A percentile compares a stretch with the other conserved stretches of the same genome.
These are phyloP conservation scores for Eupithecia dodoneata DNA, from an alignment of 2,888 invertebrate genomes.

Conservation along the genomic window DNA sequence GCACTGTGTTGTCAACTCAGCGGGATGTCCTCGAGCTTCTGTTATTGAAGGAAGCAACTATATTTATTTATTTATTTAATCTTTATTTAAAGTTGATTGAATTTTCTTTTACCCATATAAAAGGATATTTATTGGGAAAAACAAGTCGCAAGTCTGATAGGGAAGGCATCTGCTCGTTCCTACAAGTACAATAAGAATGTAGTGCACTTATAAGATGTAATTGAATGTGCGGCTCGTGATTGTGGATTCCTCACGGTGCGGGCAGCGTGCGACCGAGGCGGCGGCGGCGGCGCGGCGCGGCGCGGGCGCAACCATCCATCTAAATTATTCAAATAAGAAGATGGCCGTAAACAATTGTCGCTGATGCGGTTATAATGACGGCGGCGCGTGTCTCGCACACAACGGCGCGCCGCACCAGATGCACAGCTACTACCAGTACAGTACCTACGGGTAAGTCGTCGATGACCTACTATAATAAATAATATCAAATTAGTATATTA, in stretches of 20 bases:
- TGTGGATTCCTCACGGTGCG: neutral
- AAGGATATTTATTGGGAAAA: too few species aligned
- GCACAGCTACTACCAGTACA: neutral
- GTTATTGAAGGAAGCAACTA: neutral
- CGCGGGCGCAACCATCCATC: constrained; percentile 49
- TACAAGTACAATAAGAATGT: neutral
- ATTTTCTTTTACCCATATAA: too few species aligned
- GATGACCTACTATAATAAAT: too few species aligned
- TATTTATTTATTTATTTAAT: too few species aligned
- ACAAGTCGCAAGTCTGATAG: neutral
- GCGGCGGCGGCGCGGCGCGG: constrained; percentile 4
- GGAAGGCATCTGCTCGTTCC: neutral
- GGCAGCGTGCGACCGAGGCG: constrained; percentile 16
- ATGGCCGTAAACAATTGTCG: constrained; percentile 61
- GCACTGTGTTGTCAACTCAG: neutral
- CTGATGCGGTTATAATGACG: constrained; percentile 60
- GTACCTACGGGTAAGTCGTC: too few species aligned
- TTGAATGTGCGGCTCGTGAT: constrained; percentile 15
- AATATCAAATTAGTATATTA: too few species aligned
- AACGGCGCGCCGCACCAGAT: constrained; percentile 13
- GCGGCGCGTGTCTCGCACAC: constrained; percentile 23
- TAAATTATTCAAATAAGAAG: constrained; percentile 66
- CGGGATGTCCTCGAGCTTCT: neutral
- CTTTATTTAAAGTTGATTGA: too few species aligned
- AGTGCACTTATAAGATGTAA: neutral